A percentile compares a stretch with the other conserved stretches of the same genome.
phyloP scores from a whole-genome alignment of 2,797 vertebrate genomes.

The Bradypodion ventrale region DNA sequence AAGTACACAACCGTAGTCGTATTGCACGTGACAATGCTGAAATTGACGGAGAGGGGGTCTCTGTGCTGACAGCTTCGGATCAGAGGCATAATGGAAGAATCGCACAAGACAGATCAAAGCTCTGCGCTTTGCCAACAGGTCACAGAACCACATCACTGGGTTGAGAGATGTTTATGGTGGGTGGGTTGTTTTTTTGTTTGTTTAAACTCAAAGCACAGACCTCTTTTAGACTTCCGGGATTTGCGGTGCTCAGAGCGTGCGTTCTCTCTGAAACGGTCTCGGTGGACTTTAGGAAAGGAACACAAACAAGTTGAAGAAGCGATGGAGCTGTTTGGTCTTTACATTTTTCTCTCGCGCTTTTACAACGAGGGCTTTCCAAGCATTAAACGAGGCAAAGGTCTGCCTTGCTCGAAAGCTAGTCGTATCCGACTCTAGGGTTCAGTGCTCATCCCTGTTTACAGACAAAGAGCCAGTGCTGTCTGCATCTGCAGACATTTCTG shows the following conservation, averaged over 20 bases:
- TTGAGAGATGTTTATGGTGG: not conserved
- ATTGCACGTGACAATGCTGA: not conserved
- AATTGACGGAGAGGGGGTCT: not conserved
- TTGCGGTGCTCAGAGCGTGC: slow-evolving; percentile 84
- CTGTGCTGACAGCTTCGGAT: not conserved
- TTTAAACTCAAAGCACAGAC: slow-evolving; percentile 77
- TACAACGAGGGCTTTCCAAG: slow-evolving; percentile 37
- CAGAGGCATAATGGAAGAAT: slow-evolving; percentile 27
- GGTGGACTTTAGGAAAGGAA: slow-evolving; percentile 83
- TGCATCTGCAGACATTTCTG: no score
- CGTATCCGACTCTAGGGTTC: no score
- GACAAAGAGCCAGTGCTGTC: no score
- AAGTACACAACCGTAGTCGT: not conserved
- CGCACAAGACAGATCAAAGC: slow-evolving; percentile 55
- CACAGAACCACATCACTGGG: slow-evolving; percentile 32
- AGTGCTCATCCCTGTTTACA: no score
- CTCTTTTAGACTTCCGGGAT: slow-evolving; percentile 88
- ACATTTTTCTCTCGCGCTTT: not conserved
- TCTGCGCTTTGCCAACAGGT: slow-evolving; percentile 50
- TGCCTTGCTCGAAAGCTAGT: no score
- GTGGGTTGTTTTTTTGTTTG: slow-evolving; percentile 20
- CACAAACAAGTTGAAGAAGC: slow-evolving; percentile 70
- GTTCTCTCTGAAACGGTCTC: slow-evolving; percentile 86
- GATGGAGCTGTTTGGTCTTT: slow-evolving; percentile 62
- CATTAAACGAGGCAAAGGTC: slow-evolving; percentile 54